Percentiles rank a stretch among this genome's conserved stretches.
Conservation (phyloP, 2,113 vertebrate genomes). For the Nibea coibor region DNA sequence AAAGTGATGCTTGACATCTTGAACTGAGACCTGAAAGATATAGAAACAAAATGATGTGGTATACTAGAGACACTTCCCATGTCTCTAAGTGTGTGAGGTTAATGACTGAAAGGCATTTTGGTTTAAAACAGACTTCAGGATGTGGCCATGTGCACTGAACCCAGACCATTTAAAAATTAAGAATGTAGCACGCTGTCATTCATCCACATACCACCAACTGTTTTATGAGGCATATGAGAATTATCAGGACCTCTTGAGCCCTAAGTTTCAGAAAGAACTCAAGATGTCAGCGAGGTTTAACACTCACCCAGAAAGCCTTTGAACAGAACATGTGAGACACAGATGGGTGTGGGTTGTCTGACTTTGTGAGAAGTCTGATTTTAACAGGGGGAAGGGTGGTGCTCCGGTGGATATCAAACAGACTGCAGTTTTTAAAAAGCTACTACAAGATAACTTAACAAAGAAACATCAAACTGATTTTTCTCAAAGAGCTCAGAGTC, state of each 20-base stretch:
- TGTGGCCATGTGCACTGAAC: background rate
- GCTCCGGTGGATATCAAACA: background rate
- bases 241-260: conserved; percentile 13
- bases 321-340: conserved; percentile 60
- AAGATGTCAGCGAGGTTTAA: conserved; percentile 20
- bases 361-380: conserved; percentile 18
- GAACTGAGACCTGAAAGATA: background rate
- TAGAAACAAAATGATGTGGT: background rate
- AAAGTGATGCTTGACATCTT: background rate
- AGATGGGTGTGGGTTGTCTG: conserved; percentile 50
- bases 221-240: conserved; percentile 41
- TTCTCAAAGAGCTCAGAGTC: background rate
- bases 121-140: background rate
- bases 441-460: background rate
- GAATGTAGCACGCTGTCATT: conserved; percentile 16
- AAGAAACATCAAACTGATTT: background rate
- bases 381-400: background rate
- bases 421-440: background rate
- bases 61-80: background rate
- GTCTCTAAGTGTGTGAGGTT: background rate
- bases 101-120: background rate
- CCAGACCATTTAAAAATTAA: background rate
- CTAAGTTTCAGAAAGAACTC: conserved; percentile 29
- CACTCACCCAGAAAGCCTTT: conserved; percentile 27
- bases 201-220: background rate